phyloP scores from a whole-genome alignment of 2,113 vertebrate species.

The Sorex fumeus region DNA sequence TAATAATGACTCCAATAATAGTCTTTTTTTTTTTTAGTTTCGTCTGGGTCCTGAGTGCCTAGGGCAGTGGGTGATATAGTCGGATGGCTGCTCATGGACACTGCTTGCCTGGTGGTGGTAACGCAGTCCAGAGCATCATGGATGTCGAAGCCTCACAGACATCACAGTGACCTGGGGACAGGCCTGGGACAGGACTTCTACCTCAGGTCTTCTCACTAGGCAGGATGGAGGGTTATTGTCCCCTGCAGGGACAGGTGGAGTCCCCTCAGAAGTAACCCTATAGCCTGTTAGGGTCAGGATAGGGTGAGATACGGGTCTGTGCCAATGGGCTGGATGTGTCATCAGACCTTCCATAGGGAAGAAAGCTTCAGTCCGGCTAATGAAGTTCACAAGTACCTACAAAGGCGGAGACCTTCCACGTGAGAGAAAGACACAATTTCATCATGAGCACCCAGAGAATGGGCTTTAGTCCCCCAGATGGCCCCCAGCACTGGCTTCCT shows the following conservation, averaged over 20 bases:
- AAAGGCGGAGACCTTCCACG: background rate
- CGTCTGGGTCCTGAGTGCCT: background rate
- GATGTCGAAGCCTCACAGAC: background rate
- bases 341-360: background rate
- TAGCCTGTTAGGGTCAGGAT: background rate
- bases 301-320: background rate
- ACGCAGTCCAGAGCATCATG: background rate
- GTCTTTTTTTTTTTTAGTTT: slow-evolving; percentile 27
- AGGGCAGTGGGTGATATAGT: too few species aligned
- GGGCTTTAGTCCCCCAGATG: background rate
- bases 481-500: background rate
- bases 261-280: background rate
- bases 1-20: too few species aligned
- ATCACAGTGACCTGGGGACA: background rate
- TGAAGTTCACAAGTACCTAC: background rate
- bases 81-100: background rate
- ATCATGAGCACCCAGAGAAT: background rate
- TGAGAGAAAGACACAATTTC: background rate
- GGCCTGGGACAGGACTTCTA: background rate
- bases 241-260: background rate
- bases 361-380: background rate
- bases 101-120: background rate
- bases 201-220: background rate
- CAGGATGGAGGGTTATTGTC: background rate
- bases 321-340: background rate